Evolutionary conservation across 1,140 invertebrate species (phyloP).

Genomic region (Drosophila guanche): DNA sequence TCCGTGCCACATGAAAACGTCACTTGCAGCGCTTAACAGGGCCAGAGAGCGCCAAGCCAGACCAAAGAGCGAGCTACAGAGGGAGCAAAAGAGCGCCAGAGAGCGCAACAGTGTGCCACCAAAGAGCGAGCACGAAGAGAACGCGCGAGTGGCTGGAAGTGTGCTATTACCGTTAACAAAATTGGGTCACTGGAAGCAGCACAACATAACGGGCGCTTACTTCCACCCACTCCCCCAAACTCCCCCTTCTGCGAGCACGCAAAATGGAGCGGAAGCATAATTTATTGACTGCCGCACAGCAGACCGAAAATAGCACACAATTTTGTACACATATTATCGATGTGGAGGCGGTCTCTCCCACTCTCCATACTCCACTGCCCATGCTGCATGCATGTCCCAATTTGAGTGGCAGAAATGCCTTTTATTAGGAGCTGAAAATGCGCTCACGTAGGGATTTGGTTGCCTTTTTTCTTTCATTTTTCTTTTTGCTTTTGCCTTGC

Average conservation of each 20-base stretch:
- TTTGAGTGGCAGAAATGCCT: constrained; percentile 3
- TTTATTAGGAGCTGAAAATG: constrained; percentile 18
- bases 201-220: constrained; percentile 30
- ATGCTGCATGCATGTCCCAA: constrained; percentile 11
- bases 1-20: constrained; percentile 54
- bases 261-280: constrained; percentile 59
- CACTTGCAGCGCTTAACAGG: constrained; percentile 52
- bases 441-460: background rate
- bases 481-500: constrained; percentile 21
- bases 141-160: constrained; percentile 34
- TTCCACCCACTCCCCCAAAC: no score
- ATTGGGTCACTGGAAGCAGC: constrained; percentile 71
- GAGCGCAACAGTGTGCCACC: constrained; percentile 1
- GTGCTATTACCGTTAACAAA: constrained; percentile 46
- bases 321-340: background rate
- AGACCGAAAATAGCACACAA: constrained; percentile 63
- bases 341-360: background rate
- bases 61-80: constrained; percentile 18
- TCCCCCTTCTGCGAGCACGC: background rate
- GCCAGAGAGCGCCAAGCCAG: constrained; percentile 22
- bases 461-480: no score
- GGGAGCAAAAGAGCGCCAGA: background rate
- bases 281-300: constrained; percentile 62
- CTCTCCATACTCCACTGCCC: no score
- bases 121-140: constrained; percentile 23